Base-by-base conservation (phyloP, 2,888 invertebrate genomes). In the Campopleginae sp. region DNA sequence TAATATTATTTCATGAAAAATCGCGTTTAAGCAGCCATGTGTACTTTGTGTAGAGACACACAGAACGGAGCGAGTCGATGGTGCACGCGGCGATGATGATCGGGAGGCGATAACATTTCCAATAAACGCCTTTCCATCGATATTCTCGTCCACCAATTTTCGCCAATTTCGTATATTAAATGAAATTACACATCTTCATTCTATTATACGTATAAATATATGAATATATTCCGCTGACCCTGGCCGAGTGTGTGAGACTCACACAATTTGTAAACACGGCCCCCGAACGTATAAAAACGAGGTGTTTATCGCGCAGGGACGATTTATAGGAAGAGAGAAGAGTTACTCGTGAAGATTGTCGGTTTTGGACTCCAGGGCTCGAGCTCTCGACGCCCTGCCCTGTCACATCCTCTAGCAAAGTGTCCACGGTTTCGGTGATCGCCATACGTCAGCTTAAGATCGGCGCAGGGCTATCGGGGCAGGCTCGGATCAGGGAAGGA, bases 111-210 rank as follows among this genome's bases (percentile, higher is more conserved):
- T 82, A 85, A 82, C 66, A 71, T 71, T 68, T 48, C 33, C 85
- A 83, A 86, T 82, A 83, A 77, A 77, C 54, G 75, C 77, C 79
- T 54, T 58, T 33, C 77, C 17, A 80, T 33, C 71, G 31, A 27
- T 44, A 48, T 70, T 38, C 54, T 42, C 38, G 80, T 80, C 76
- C 54, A 80, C 76, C 86, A 86, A 86, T 86, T 86, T 86, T 86
- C 82, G 63, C 63, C 82, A 83, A 83, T 86, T 86, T 83, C 70
- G 80, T 86, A 74, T 68, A 86, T 86, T 83, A 80, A 86, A 86
- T 86, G 72, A 86, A 86, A 86, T 86, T 86, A 83, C 77, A 86
- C 51, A 78, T 83, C 51, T 74, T 74, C 48, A 80, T 83, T 83
- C 80, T 72, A 80, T 86, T 79, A 85, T 51, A 74, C 70, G 63